Evolutionary conservation across 1,140 invertebrate genomes (phyloP).

Genomic region (Drosophila simulans): DNA sequence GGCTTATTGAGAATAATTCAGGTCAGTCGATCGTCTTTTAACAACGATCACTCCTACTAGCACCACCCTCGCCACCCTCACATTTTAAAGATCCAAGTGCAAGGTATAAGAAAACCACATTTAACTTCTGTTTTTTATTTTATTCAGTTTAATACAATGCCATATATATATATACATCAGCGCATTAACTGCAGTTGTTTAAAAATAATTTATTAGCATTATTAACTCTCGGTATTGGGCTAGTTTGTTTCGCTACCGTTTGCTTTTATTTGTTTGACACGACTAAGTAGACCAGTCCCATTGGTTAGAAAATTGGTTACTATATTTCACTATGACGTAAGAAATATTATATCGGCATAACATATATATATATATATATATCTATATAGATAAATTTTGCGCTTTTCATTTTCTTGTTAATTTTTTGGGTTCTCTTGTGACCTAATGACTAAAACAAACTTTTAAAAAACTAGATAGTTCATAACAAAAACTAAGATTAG

Average conservation of each 20-base stretch:
- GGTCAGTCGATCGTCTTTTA: too few species aligned
- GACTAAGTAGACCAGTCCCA: slow-evolving; percentile 82
- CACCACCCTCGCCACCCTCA: neutral
- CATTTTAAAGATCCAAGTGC: neutral
- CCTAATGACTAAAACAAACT: slow-evolving; percentile 76
- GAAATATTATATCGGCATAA: slow-evolving; percentile 51
- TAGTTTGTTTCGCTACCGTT: slow-evolving; percentile 24
- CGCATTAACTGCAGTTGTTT: slow-evolving; percentile 20
- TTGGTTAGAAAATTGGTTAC: slow-evolving; percentile 82
- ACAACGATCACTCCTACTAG: too few species aligned
- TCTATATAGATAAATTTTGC: slow-evolving; percentile 27
- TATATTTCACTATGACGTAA: slow-evolving; percentile 71
- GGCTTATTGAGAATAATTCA: neutral
- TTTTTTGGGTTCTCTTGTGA: slow-evolving; percentile 58
- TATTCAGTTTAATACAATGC: slow-evolving; percentile 50
- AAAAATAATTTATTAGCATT: slow-evolving; percentile 73
- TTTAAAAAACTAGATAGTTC: slow-evolving; percentile 63
- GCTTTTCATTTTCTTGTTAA: slow-evolving; percentile 11
- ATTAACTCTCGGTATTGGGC: slow-evolving; percentile 50
- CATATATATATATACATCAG: slow-evolving; percentile 36
- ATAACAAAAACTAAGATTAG: slow-evolving; percentile 74
- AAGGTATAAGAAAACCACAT: neutral
- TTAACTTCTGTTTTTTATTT: slow-evolving; percentile 20
- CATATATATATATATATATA: slow-evolving; percentile 32
- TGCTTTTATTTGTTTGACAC: slow-evolving; percentile 58